Conservation (phyloP, 2,797 vertebrate genomes). For the Megaceryle alcyon region DNA sequence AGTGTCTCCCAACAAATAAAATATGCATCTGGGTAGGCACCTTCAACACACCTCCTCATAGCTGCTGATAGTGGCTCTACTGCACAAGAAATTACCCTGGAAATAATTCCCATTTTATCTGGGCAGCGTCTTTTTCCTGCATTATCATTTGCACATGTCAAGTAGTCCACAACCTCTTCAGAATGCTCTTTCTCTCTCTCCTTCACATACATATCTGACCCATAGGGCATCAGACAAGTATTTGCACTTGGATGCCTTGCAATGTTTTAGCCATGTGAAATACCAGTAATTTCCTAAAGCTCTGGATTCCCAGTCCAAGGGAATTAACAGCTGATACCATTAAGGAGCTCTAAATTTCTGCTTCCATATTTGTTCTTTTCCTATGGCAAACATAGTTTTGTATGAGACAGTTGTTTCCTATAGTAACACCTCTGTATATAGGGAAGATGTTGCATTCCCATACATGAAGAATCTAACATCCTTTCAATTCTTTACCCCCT, state of each 20-base stretch:
- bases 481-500: not conserved
- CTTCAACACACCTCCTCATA: not conserved
- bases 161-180: not conserved
- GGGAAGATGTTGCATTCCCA: not conserved
- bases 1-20: not conserved
- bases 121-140: not conserved
- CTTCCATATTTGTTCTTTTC: not conserved
- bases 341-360: not conserved
- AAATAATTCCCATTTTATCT: not conserved
- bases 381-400: not conserved
- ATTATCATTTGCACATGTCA: not conserved
- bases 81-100: not conserved
- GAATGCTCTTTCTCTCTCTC: not conserved
- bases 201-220: not conserved
- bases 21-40: not conserved
- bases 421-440: not conserved
- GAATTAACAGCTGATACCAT: not conserved
- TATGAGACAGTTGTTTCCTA: not conserved
- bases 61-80: not conserved
- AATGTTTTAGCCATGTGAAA: not conserved
- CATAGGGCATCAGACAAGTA: not conserved
- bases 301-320: not conserved
- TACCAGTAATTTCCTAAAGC: not conserved
- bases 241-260: not conserved
- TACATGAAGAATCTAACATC: not conserved